These are phyloP conservation scores for Ganaspis sp. DNA, from an alignment of 1,140 invertebrate species.

Conservation along the genomic window DNA sequence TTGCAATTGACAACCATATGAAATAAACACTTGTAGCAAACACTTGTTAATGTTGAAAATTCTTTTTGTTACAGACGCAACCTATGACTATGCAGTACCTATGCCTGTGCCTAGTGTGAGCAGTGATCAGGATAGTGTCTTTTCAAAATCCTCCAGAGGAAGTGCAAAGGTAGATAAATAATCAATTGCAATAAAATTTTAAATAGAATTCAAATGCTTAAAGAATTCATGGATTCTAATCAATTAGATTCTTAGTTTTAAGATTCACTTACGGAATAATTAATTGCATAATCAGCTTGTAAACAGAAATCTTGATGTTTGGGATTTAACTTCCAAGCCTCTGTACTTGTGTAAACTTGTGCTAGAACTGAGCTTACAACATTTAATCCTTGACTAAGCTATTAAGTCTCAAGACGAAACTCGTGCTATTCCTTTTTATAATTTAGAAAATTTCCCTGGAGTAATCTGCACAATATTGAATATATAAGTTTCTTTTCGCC, in stretches of 20 bases:
- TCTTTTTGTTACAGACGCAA: constrained; percentile 69
- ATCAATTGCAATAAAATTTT: constrained; percentile 17
- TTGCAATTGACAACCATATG: too few relatives aligned
- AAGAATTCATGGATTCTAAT: background rate
- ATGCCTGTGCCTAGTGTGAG: constrained; percentile 74
- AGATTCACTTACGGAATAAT: background rate
- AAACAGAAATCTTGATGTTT: constrained; percentile 1
- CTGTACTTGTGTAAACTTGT: background rate
- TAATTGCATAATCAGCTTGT: constrained; percentile 3
- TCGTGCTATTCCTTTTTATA: background rate
- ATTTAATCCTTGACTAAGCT: constrained; percentile 18
- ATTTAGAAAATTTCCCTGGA: background rate
- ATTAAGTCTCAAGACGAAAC: background rate
- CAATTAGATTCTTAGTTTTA: too few relatives aligned
- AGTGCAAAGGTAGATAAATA: constrained; percentile 71
- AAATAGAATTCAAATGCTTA: too few relatives aligned
- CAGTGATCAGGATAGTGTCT: constrained; percentile 76
- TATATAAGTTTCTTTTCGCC: background rate
- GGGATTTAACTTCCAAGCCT: constrained; percentile 12
- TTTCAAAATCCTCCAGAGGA: constrained; percentile 76
- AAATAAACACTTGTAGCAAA: too few relatives aligned
- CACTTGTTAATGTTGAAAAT: background rate
- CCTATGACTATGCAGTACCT: constrained; percentile 77
- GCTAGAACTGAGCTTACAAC: constrained; percentile 12
- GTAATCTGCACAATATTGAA: background rate